Evolutionary conservation across 2,797 vertebrate genomes (phyloP), one percentile per base, ranked within the genome.

Genomic region (Phalanger gymnotis): DNA sequence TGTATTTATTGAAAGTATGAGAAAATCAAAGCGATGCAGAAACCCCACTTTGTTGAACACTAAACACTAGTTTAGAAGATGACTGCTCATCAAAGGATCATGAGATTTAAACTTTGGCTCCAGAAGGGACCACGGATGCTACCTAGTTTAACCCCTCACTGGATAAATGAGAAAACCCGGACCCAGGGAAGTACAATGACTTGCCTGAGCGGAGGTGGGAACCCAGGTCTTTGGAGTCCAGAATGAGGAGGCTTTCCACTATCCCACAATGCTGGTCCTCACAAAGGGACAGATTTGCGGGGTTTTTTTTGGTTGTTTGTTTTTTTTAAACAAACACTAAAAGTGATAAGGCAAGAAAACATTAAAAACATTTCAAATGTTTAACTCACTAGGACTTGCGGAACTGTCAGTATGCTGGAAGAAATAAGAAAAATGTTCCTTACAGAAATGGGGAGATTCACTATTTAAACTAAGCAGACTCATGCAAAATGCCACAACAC

Each of bases 331-430:
- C 91, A 1, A 58, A 92, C 9, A 28, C 52, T 94, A 34, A 94
- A 97, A 94, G 54, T 93, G 94, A 66, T 91, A 22, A 53, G 47
- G 90, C 93, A 96, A 61, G 12, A 96, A 87, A 57, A 91, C 91
- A n/a, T 55, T 57, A 96, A 61, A 22, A 94, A 92, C 53, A 94
- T 56, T 95, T 97, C 53, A 94, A 95, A 95, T 94, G 91, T 89
- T 94, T 90, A 58, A 93, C 81, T 97, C 90, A 90, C 91, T 93
- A 93, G 57, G 31, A 97, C 58, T 53, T 93, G 93, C 47, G 96
- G 57, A 97, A 92, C 93, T 92, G 93, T 87, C 51, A 97, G 94
- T 96, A 95, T 91, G 40, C 92, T 90, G 52, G 95, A 93, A 90
- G 58, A 94, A 95, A 95, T 30, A 54, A 94, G 90, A 93, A 96